Conservation (phyloP, 2,797 vertebrate genomes). For the Anniella stebbinsi region DNA sequence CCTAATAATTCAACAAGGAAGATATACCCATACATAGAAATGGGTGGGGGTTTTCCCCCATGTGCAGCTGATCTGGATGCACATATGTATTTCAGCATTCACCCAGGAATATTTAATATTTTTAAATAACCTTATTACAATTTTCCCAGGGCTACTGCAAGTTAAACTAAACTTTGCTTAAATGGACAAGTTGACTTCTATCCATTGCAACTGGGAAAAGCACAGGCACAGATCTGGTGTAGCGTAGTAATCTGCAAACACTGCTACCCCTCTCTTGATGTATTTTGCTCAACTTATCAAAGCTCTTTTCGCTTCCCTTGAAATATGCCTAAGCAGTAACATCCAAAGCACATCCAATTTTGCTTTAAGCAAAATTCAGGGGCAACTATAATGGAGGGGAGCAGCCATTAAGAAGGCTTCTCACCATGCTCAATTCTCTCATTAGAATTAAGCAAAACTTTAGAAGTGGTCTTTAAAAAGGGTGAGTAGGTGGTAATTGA, state of each 20-base stretch:
- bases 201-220: not conserved
- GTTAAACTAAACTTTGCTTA: not conserved
- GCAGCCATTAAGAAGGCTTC: not conserved
- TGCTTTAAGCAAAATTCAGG: not conserved
- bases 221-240: not conserved
- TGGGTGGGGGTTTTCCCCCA: too few species aligned
- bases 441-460: not conserved
- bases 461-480: slow-evolving; percentile 13
- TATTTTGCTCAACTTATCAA: not conserved
- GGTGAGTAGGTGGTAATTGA: not conserved
- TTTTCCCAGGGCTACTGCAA: not conserved
- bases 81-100: not conserved
- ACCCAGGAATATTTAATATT: not conserved
- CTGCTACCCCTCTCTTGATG: not conserved
- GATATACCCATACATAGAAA: not conserved
- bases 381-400: not conserved
- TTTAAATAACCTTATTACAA: not conserved
- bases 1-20: not conserved
- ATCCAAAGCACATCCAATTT: not conserved
- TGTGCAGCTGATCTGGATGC: not conserved
- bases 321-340: not conserved
- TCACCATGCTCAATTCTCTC: not conserved
- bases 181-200: not conserved
- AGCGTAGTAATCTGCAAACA: not conserved
- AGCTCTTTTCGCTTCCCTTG: not conserved